Conservation (phyloP, 2,797 vertebrate genomes). For the Kryptopterus vitreolus region DNA sequence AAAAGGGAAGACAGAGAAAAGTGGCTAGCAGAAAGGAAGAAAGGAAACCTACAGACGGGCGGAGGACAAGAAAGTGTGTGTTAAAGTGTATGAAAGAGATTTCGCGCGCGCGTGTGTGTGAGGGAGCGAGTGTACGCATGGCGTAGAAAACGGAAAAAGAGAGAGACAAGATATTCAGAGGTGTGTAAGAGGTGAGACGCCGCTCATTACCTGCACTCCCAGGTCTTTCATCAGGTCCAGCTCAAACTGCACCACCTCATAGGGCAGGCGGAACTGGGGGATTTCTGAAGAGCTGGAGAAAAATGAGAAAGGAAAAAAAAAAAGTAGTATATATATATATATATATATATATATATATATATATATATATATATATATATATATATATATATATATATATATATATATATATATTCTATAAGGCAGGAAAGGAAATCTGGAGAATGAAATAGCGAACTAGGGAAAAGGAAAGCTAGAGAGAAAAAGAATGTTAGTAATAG, state of each 20-base stretch:
- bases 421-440: conserved; percentile 4
- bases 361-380: no score
- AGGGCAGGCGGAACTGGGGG: conserved; percentile 89
- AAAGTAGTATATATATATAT: no score
- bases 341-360: no score
- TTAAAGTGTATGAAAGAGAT: background rate
- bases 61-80: background rate
- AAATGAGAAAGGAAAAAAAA: conserved; percentile 32
- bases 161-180: conserved; percentile 26
- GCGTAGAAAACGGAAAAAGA: conserved; percentile 9
- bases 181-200: conserved; percentile 45
- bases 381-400: no score
- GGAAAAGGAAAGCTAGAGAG: conserved; percentile 18
- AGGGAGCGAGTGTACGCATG: background rate
- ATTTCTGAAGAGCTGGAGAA: conserved; percentile 85
- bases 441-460: conserved; percentile 18
- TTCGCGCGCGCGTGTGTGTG: background rate
- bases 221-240: conserved; percentile 90
- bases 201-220: conserved; percentile 87
- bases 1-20: conserved; percentile 13
- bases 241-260: conserved; percentile 91
- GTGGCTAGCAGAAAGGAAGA: background rate
- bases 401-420: no score
- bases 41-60: background rate
- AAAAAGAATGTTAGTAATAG: conserved; percentile 5